Percentiles rank a stretch among this genome's conserved stretches.
Conservation (phyloP, 92 coral and sea anemone genomes). For the Phenganax subtilis region DNA sequence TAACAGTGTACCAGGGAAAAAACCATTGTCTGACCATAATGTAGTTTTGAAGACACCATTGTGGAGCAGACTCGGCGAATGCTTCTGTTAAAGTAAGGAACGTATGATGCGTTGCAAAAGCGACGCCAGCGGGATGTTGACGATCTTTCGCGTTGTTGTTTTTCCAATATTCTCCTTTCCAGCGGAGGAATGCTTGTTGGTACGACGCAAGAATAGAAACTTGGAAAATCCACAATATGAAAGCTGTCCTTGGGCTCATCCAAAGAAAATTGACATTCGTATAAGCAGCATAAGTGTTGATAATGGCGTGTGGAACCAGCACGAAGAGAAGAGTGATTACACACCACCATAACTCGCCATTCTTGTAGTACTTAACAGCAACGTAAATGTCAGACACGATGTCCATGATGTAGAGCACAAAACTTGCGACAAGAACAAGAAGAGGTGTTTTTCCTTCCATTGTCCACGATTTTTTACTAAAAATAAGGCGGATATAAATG, state of each 20-base stretch:
- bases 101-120: constrained; percentile 17
- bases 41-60: constrained; percentile 74
- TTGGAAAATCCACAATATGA: constrained; percentile 18
- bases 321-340: constrained; percentile 10
- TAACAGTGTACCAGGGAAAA: constrained; percentile 48
- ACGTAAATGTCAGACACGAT: constrained; percentile 22
- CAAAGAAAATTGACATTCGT: constrained; percentile 5
- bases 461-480: neutral
- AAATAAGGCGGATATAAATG: neutral
- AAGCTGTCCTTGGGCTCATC: neutral
- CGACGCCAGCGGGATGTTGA: neutral
- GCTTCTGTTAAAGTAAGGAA: constrained; percentile 48
- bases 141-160: neutral
- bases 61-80: constrained; percentile 89
- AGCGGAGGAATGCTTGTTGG: constrained; percentile 5
- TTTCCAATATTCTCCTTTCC: constrained; percentile 28
- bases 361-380: constrained; percentile 7
- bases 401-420: constrained; percentile 20
- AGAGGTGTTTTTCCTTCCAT: constrained; percentile 11
- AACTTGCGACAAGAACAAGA: neutral
- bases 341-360: constrained; percentile 19
- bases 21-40: constrained; percentile 51
- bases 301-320: neutral
- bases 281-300: constrained; percentile 20
- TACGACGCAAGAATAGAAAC: constrained; percentile 8